Evolutionary conservation across 2,888 invertebrate genomes (phyloP).

Genomic region (Pachliopta kotzebuea): DNA sequence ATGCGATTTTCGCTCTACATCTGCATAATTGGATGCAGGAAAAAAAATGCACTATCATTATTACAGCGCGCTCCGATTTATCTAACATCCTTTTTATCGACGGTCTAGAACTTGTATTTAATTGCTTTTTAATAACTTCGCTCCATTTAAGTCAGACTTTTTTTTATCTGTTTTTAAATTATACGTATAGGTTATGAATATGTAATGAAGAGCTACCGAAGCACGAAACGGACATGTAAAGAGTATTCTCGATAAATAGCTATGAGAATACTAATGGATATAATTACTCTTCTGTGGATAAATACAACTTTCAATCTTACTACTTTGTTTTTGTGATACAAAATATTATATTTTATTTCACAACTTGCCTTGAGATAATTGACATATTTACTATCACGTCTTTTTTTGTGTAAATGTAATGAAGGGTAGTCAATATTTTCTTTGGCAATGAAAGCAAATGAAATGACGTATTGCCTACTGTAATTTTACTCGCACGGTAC

Average conservation of each 20-base stretch:
- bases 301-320: background rate
- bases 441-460: slow-evolving; percentile 24
- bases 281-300: background rate
- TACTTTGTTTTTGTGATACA: no score
- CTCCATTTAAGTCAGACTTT: slow-evolving; percentile 8
- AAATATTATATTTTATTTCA: no score
- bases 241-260: background rate
- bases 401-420: no score
- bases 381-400: no score
- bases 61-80: slow-evolving; percentile 12
- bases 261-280: background rate
- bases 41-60: slow-evolving; percentile 6
- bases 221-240: slow-evolving; percentile 17
- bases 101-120: slow-evolving; percentile 9
- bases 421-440: no score
- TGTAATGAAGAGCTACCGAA: slow-evolving; percentile 12
- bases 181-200: slow-evolving; percentile 7
- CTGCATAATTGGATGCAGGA: slow-evolving; percentile 3
- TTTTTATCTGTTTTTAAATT: slow-evolving; percentile 9
- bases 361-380: no score
- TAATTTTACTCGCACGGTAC: slow-evolving; percentile 30
- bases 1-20: slow-evolving; percentile 4
- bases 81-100: slow-evolving; percentile 13
- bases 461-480: slow-evolving; percentile 22
- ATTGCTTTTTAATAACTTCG: slow-evolving; percentile 23